Evolutionary conservation across 2,888 invertebrate genomes (phyloP).

Genomic region (Patella depressa): DNA sequence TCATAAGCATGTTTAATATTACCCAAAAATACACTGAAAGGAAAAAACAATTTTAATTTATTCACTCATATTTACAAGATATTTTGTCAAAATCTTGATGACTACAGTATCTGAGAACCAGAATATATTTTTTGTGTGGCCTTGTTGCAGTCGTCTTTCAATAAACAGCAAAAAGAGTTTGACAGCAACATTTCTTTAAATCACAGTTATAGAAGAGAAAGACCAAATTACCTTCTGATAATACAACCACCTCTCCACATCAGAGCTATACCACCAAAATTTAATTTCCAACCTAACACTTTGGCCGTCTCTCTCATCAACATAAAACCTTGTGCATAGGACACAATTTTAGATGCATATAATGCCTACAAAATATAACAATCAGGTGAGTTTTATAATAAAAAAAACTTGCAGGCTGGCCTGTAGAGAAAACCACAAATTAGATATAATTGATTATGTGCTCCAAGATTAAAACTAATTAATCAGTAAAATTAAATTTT

Average conservation of each 20-base stretch:
- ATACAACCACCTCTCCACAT: constrained; percentile 99
- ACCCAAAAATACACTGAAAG: constrained; percentile 83
- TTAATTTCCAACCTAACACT: constrained; percentile 92
- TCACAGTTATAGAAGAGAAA: neutral
- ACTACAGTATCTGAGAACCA: too few relatives aligned
- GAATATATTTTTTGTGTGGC: too few relatives aligned
- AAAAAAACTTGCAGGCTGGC: too few relatives aligned
- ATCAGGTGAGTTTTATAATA: too few relatives aligned
- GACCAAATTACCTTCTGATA: constrained; percentile 81
- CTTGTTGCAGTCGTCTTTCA: too few relatives aligned
- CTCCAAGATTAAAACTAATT: too few relatives aligned
- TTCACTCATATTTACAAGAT: too few relatives aligned
- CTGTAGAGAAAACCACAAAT: too few relatives aligned
- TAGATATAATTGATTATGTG: too few relatives aligned
- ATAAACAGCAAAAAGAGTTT: neutral
- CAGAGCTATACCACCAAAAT: constrained; percentile 96
- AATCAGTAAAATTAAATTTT: too few relatives aligned
- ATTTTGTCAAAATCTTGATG: too few relatives aligned
- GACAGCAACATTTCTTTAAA: neutral
- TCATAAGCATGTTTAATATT: constrained; percentile 95
- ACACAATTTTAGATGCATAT: constrained; percentile 97
- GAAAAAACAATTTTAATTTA: neutral
- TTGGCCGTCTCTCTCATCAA: constrained; percentile 91
- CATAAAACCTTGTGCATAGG: constrained; percentile 96
- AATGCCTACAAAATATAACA: constrained; percentile 78